These are phyloP conservation scores for Caenorhabditis sulstoni DNA, from an alignment of 2,888 invertebrate species.

Conservation along the genomic window DNA sequence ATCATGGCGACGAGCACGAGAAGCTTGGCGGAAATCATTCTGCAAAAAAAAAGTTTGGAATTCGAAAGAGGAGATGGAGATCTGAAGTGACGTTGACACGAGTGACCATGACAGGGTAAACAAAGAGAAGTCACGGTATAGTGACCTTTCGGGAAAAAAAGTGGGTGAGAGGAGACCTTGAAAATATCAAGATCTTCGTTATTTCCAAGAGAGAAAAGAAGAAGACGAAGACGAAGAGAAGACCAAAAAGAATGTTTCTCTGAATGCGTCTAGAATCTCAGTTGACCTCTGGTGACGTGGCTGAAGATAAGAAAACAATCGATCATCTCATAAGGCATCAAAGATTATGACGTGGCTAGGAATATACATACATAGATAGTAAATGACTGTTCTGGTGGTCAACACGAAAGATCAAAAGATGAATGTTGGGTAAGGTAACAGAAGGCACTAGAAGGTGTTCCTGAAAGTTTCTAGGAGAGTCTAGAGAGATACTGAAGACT, in stretches of 20 bases:
- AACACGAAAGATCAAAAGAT: constrained; percentile 1
- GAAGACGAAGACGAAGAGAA: background rate
- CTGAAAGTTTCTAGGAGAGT: no score
- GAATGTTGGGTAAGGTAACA: background rate
- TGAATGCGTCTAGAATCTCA: no score
- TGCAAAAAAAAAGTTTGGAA: background rate
- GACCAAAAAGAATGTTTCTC: background rate
- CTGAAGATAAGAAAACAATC: background rate
- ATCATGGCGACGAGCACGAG: constrained; percentile 44
- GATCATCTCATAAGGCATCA: background rate
- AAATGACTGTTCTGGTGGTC: background rate
- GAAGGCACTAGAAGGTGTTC: background rate
- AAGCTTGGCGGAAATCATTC: constrained; percentile 46
- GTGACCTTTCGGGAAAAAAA: no score
- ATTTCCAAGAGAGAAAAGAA: background rate
- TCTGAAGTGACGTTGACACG: background rate
- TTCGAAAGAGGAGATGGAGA: background rate
- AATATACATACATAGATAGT: no score
- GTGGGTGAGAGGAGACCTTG: no score
- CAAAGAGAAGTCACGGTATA: no score
- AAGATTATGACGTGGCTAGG: constrained; percentile 8
- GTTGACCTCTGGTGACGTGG: constrained; percentile 1
- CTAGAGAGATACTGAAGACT: no score
- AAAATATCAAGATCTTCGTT: no score
- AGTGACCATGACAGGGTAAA: background rate